These are phyloP conservation scores for Papilio gigon DNA, from an alignment of 2,888 invertebrate genomes.

Conservation along the genomic window DNA sequence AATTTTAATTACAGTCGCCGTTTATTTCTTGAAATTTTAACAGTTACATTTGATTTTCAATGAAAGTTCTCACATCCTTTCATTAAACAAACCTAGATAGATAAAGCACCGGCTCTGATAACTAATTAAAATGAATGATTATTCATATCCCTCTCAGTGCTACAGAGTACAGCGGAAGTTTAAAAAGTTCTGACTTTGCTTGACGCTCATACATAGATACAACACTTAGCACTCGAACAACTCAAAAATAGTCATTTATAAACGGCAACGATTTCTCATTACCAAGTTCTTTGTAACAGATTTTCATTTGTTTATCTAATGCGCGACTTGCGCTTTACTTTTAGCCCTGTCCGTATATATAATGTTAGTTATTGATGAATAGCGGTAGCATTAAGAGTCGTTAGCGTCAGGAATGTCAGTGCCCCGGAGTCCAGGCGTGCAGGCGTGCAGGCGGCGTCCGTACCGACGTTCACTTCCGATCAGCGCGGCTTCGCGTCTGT, in stretches of 20 bases:
- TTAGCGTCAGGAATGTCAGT: conserved; percentile 27
- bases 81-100: background rate
- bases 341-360: no score
- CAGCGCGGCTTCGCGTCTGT: background rate
- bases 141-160: no score
- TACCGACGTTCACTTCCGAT: conserved; percentile 24
- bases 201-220: no score
- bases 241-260: no score
- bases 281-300: no score
- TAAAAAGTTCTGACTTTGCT: no score
- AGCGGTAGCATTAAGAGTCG: background rate
- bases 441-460: background rate
- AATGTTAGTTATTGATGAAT: background rate
- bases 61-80: conserved; percentile 8
- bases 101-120: background rate
- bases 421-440: conserved; percentile 5
- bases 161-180: no score
- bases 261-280: no score
- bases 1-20: conserved; percentile 49
- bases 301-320: no score
- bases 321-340: no score
- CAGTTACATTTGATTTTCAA: conserved; percentile 11
- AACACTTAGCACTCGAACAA: no score
- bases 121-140: background rate
- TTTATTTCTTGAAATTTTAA: conserved; percentile 34